phyloP scores from a whole-genome alignment of 2,113 vertebrate species.

The Apistogramma diplotaenia region DNA sequence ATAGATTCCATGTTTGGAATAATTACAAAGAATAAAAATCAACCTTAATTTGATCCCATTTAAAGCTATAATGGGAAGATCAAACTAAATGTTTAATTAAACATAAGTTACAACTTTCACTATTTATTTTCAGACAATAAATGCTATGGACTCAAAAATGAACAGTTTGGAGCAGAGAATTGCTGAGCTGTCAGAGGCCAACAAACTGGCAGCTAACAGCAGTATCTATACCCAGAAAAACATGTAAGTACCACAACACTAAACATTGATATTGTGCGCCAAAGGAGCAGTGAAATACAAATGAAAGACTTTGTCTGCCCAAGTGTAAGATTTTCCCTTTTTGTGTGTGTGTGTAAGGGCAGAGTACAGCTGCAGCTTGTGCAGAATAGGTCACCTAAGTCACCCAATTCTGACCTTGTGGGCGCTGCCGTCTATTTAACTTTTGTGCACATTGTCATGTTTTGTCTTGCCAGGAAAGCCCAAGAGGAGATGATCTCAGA shows the following conservation, averaged over 20 bases:
- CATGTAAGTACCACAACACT: constrained; percentile 84
- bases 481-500: constrained; percentile 99
- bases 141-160: constrained; percentile 99
- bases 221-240: constrained; percentile 98
- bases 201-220: constrained; percentile 98
- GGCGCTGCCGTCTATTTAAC: background rate
- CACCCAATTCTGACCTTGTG: background rate
- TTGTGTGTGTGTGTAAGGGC: background rate
- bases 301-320: background rate
- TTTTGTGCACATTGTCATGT: background rate
- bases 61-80: background rate
- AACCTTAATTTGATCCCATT: background rate
- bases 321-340: background rate
- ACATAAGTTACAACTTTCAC: background rate
- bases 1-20: constrained; percentile 52
- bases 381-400: background rate
- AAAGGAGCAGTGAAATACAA: background rate
- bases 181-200: constrained; percentile 94
- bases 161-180: constrained; percentile 97
- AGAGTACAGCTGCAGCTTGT: background rate
- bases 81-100: background rate
- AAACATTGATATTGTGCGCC: background rate
- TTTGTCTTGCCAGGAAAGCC: constrained; percentile 86
- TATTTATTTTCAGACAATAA: constrained; percentile 86
- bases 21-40: background rate